phyloP scores from a whole-genome alignment of 2,888 invertebrate genomes.

The Rhorus exstirpatorius region DNA sequence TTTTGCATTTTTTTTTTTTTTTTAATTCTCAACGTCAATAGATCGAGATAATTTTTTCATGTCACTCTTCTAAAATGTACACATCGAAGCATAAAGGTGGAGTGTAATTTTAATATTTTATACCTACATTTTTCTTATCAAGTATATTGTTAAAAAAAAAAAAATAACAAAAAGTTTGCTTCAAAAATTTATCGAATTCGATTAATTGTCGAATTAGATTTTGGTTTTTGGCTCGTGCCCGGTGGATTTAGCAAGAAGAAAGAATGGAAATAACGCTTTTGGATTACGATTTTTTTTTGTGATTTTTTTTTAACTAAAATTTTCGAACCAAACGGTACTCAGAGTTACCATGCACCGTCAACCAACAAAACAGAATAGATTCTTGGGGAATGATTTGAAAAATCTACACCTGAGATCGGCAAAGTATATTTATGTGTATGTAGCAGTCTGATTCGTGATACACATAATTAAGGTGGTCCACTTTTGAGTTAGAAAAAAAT shows the following conservation, averaged over 20 bases:
- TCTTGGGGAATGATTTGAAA: constrained; percentile 51
- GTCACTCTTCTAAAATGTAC: constrained; percentile 16
- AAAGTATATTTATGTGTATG: constrained; percentile 25
- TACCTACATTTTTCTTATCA: constrained; percentile 17
- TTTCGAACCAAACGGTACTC: constrained; percentile 7
- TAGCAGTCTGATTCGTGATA: constrained; percentile 33
- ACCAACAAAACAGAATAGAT: constrained; percentile 24
- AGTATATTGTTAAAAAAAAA: neutral
- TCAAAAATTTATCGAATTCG: neutral
- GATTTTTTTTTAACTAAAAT: neutral
- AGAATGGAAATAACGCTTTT: too few species aligned
- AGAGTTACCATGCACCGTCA: too few species aligned
- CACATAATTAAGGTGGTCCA: too few species aligned
- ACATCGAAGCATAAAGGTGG: constrained; percentile 29
- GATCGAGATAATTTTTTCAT: neutral
- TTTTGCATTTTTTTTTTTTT: neutral
- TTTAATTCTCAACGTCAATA: neutral
- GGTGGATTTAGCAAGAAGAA: too few species aligned
- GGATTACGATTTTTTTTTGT: neutral
- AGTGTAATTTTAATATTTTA: constrained; percentile 37
- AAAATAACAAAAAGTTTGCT: neutral
- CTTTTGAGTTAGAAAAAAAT: too few species aligned
- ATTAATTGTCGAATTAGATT: too few species aligned
- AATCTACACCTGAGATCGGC: constrained; percentile 40
- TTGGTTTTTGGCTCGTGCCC: too few species aligned